A percentile compares a stretch with the other conserved stretches of the same genome.
Conservation (phyloP, 2,888 invertebrate genomes). For the Noctua janthe region DNA sequence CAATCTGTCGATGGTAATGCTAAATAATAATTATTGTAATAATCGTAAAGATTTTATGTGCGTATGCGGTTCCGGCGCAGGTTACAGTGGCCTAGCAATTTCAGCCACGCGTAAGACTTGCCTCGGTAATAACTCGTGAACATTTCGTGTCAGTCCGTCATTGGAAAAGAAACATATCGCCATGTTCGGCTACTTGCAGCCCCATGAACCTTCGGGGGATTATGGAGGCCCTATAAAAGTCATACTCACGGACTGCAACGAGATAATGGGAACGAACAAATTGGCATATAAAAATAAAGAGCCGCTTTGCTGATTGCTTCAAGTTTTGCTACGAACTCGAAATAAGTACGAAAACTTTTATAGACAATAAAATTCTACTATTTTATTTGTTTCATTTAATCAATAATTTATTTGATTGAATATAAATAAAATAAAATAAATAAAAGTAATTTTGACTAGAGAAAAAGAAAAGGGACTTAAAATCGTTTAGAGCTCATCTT, state of each 20-base stretch:
- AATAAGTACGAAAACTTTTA: conserved; percentile 31
- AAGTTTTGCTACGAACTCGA: conserved; percentile 20
- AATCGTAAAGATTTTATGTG: conserved; percentile 71
- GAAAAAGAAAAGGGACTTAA: conserved; percentile 1
- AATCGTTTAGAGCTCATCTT: conserved; percentile 3
- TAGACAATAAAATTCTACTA: not conserved
- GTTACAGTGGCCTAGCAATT: conserved; percentile 65
- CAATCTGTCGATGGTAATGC: conserved; percentile 39
- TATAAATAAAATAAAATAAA: not conserved
- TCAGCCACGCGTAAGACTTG: conserved; percentile 46
- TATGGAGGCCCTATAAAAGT: conserved; percentile 51
- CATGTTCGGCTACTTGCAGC: conserved; percentile 22
- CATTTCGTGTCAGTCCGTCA: conserved; percentile 49
- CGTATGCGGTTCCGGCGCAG: conserved; percentile 53
- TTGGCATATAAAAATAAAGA: conserved; percentile 59
- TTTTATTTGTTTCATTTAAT: conserved; percentile 24
- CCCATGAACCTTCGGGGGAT: conserved; percentile 25
- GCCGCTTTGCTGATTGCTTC: conserved; percentile 37
- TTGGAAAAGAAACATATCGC: conserved; percentile 47
- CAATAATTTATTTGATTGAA: conserved; percentile 7
- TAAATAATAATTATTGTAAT: conserved; percentile 69
- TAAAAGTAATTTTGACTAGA: not conserved
- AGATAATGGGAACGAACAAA: conserved; percentile 51
- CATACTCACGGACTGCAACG: conserved; percentile 28
- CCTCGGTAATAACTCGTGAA: conserved; percentile 53